Conservation (phyloP, 2,888 invertebrate genomes). For the Hyalella azteca region DNA sequence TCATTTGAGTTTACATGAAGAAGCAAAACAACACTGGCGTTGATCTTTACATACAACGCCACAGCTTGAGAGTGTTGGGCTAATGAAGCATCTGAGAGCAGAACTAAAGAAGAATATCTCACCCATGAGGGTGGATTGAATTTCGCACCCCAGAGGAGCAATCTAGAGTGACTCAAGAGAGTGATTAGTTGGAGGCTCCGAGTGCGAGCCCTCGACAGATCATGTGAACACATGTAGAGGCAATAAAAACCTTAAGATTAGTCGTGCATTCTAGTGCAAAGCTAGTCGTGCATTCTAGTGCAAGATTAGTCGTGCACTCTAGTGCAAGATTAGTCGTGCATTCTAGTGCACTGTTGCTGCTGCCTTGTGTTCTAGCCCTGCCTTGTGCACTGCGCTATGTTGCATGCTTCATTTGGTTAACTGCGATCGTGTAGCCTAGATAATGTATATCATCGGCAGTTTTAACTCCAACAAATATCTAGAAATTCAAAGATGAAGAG, state of each 20-base stretch:
- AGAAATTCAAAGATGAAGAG: too few species aligned
- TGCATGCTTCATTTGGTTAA: not conserved
- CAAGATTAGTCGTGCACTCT: not conserved
- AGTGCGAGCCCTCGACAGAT: not conserved
- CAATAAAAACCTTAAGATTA: too few species aligned
- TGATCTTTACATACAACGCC: not conserved
- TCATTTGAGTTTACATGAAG: too few species aligned
- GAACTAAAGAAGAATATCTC: slow-evolving; percentile 28
- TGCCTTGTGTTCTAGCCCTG: not conserved
- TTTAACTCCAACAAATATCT: too few species aligned
- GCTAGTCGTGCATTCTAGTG: too few species aligned
- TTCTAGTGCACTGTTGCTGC: not conserved
- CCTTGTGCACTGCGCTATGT: not conserved
- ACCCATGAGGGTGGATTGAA: slow-evolving; percentile 27
- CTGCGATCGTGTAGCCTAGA: too few species aligned
- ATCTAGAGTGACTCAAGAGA: slow-evolving; percentile 22
- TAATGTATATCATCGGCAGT: too few species aligned
- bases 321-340: not conserved
- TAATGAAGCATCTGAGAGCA: slow-evolving; percentile 3
- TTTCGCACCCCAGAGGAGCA: slow-evolving; percentile 17
- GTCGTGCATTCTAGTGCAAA: too few species aligned
- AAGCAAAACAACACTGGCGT: not conserved
- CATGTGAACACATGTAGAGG: too few species aligned
- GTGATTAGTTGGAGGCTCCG: slow-evolving; percentile 8
- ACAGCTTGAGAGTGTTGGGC: not conserved